These are phyloP conservation scores for Periophthalmus modestus DNA, from an alignment of 2,113 vertebrate species.

Conservation along the genomic window DNA sequence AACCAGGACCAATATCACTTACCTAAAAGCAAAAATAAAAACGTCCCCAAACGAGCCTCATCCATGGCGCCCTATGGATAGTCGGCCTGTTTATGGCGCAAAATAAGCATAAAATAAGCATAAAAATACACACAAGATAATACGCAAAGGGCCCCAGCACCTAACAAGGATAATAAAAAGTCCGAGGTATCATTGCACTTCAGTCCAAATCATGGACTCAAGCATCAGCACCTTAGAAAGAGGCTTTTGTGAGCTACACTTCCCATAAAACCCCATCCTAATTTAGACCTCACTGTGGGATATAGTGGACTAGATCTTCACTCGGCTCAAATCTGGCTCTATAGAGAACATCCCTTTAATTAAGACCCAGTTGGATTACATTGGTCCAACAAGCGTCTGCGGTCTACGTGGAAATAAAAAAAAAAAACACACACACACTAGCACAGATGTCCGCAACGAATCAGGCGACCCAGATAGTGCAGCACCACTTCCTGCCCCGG, in stretches of 20 bases:
- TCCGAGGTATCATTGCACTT: conserved; percentile 48
- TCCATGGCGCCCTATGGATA: too few relatives aligned
- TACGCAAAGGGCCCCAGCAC: too few relatives aligned
- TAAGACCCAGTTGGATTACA: conserved; percentile 66
- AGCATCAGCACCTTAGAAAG: conserved; percentile 29
- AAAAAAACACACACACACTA: conserved; percentile 50
- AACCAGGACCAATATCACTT: too few relatives aligned
- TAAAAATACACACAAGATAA: too few relatives aligned
- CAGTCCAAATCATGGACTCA: conserved; percentile 32
- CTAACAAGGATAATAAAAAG: conserved; percentile 57
- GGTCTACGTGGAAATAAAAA: conserved; percentile 51
- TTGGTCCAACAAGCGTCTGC: conserved; percentile 40
- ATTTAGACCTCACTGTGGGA: conserved; percentile 44
- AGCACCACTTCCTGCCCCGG: conserved; percentile 47
- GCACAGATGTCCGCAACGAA: conserved; percentile 66
- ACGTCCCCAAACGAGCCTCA: too few relatives aligned
- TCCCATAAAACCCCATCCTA: conserved; percentile 46
- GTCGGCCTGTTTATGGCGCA: too few relatives aligned
- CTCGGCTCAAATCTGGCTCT: conserved; percentile 43
- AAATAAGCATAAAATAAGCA: too few relatives aligned
- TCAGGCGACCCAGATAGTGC: conserved; percentile 72
- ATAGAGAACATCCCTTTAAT: conserved; percentile 60
- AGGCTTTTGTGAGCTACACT: conserved; percentile 24
- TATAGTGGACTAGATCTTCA: conserved; percentile 22
- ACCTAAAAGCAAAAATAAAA: too few relatives aligned